These are phyloP conservation scores for Proctacanthus coquilletti DNA, from an alignment of 1,140 invertebrate species.

Conservation along the genomic window DNA sequence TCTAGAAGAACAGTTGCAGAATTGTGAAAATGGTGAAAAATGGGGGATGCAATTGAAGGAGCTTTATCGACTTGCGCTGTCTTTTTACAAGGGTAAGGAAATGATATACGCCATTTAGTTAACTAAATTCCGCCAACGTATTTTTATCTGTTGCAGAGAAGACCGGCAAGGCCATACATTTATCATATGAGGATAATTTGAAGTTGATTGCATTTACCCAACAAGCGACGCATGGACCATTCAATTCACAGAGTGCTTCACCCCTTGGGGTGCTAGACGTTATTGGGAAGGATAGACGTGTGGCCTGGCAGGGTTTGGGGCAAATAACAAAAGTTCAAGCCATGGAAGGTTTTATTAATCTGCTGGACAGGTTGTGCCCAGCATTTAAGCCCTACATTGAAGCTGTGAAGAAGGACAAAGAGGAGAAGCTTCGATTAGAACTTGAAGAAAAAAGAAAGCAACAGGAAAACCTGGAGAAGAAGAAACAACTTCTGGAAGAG, in stretches of 20 bases:
- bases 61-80: conserved; percentile 71
- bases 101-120: conserved; percentile 4
- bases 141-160: conserved; percentile 57
- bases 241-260: conserved; percentile 54
- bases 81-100: conserved; percentile 73
- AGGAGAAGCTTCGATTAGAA: conserved; percentile 44
- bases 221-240: conserved; percentile 79
- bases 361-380: conserved; percentile 71
- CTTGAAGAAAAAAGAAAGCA: conserved; percentile 24
- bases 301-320: conserved; percentile 85
- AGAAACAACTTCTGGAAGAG: conserved; percentile 32
- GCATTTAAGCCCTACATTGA: conserved; percentile 83
- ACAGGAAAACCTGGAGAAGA: conserved; percentile 29
- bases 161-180: conserved; percentile 86
- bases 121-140: neutral
- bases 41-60: conserved; percentile 59
- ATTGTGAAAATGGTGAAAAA: conserved; percentile 20
- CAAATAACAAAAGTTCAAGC: conserved; percentile 72
- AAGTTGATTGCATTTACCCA: conserved; percentile 83
- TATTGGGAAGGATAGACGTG: conserved; percentile 78
- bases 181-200: conserved; percentile 86
- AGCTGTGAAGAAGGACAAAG: conserved; percentile 72
- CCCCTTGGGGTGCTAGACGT: conserved; percentile 88
- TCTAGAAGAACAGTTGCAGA: no score
- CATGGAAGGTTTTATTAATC: conserved; percentile 81